A percentile compares a stretch with the other conserved stretches of the same genome.
These are phyloP conservation scores for Apamea monoglypha DNA, from an alignment of 2,888 invertebrate genomes.

Conservation along the genomic window DNA sequence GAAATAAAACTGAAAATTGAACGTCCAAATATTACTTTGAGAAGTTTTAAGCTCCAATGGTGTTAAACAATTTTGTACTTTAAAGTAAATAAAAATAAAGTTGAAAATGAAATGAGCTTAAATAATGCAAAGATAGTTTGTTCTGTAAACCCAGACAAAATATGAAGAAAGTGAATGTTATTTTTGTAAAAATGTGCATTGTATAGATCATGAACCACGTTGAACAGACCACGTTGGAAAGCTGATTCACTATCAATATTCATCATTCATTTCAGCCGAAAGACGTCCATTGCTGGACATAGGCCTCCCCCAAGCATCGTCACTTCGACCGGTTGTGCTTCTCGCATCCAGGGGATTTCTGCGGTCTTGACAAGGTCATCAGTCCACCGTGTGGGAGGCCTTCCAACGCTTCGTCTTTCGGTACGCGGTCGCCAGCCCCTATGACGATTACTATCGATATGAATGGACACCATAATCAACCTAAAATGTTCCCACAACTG, in stretches of 20 bases:
- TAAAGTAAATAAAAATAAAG: conserved; percentile 22
- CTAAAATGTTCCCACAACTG: neutral
- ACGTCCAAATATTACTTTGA: neutral
- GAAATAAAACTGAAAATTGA: conserved; percentile 31
- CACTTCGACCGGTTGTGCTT: neutral
- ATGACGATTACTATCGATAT: neutral
- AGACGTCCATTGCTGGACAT: neutral
- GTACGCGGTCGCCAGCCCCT: neutral
- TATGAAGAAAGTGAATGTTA: conserved; percentile 30
- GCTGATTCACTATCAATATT: neutral
- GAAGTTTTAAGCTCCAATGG: conserved; percentile 3
- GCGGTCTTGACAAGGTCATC: neutral
- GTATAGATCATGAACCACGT: neutral
- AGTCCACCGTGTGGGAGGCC: too few species aligned
- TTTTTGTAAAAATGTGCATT: neutral
- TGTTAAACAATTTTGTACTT: conserved; percentile 12
- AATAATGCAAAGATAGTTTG: neutral
- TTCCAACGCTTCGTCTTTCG: neutral
- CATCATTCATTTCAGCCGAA: neutral
- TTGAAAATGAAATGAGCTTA: neutral
- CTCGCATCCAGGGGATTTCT: neutral
- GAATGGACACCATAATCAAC: neutral
- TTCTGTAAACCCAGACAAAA: conserved; percentile 1
- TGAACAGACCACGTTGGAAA: neutral
- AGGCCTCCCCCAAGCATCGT: neutral